A percentile compares a stretch with the other conserved stretches of the same genome.
These are phyloP conservation scores for Amphimallon solstitiale DNA, from an alignment of 2,888 invertebrate genomes.

Conservation along the genomic window DNA sequence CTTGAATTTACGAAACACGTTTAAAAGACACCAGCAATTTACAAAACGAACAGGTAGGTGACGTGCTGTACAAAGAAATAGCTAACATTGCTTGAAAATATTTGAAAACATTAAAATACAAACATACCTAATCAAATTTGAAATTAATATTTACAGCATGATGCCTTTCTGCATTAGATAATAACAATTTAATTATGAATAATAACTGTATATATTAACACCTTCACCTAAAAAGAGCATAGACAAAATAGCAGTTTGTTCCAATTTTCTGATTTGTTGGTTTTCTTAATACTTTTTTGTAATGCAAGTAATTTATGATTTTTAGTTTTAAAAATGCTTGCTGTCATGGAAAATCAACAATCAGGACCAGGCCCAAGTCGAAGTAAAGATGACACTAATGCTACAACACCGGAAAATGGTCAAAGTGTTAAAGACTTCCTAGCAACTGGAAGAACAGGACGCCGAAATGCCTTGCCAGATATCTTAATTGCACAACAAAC, in stretches of 20 bases:
- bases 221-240: constrained; percentile 7
- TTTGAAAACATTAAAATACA: too few species aligned
- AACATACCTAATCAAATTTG: not conserved
- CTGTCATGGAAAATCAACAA: constrained; percentile 61
- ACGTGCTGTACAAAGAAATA: constrained; percentile 25
- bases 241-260: not conserved
- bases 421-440: constrained; percentile 73
- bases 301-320: constrained; percentile 26
- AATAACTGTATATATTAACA: constrained; percentile 20
- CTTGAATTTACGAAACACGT: constrained; percentile 27
- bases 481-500: constrained; percentile 81
- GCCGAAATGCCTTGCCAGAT: constrained; percentile 89
- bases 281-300: too few species aligned
- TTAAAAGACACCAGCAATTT: constrained; percentile 24
- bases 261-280: not conserved
- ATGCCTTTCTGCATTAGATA: constrained; percentile 28
- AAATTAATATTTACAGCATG: constrained; percentile 28
- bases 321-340: constrained; percentile 63
- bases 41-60: constrained; percentile 30
- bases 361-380: constrained; percentile 50
- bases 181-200: constrained; percentile 16
- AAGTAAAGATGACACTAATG: constrained; percentile 43
- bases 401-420: constrained; percentile 48
- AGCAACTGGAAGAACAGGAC: constrained; percentile 85
- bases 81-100: constrained; percentile 1